phyloP scores from a whole-genome alignment of 2,888 invertebrate species.

The Chaetoderma sp. region DNA sequence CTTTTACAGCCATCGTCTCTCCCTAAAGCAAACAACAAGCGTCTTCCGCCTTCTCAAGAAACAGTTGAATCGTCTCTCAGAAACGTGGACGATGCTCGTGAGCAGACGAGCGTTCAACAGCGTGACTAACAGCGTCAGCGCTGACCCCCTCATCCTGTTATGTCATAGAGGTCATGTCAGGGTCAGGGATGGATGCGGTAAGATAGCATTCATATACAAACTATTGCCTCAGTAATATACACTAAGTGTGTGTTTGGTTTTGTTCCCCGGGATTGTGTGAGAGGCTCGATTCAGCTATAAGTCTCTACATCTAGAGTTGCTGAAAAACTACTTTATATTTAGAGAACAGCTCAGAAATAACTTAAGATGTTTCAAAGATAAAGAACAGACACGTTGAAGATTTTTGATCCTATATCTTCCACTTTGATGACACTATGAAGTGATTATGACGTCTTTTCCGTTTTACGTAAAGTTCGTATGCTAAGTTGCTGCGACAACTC shows the following conservation, averaged over 20 bases:
- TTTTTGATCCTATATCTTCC: too few species aligned
- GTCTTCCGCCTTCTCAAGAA: slow-evolving; percentile 43
- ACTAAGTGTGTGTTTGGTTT: background rate
- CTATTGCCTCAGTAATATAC: too few species aligned
- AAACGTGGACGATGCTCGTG: slow-evolving; percentile 34
- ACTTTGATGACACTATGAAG: too few species aligned
- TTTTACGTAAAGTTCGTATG: too few species aligned
- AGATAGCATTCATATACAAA: slow-evolving; percentile 31
- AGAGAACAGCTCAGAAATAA: too few species aligned
- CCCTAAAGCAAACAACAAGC: slow-evolving; percentile 12
- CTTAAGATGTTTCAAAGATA: too few species aligned
- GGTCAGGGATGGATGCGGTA: slow-evolving; percentile 50
- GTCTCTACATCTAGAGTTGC: too few species aligned
- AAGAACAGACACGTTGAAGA: background rate
- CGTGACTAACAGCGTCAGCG: slow-evolving; percentile 41
- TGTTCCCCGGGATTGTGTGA: too few species aligned
- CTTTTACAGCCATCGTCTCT: background rate
- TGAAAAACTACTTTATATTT: too few species aligned
- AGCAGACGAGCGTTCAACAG: slow-evolving; percentile 41
- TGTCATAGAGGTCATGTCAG: slow-evolving; percentile 50
- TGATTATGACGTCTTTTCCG: too few species aligned
- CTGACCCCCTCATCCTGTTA: slow-evolving; percentile 37
- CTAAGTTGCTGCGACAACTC: too few species aligned
- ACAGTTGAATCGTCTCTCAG: slow-evolving; percentile 44
- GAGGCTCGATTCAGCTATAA: too few species aligned